Base-by-base conservation (phyloP, 2,113 vertebrate species). In the Neofelis nebulosa region DNA sequence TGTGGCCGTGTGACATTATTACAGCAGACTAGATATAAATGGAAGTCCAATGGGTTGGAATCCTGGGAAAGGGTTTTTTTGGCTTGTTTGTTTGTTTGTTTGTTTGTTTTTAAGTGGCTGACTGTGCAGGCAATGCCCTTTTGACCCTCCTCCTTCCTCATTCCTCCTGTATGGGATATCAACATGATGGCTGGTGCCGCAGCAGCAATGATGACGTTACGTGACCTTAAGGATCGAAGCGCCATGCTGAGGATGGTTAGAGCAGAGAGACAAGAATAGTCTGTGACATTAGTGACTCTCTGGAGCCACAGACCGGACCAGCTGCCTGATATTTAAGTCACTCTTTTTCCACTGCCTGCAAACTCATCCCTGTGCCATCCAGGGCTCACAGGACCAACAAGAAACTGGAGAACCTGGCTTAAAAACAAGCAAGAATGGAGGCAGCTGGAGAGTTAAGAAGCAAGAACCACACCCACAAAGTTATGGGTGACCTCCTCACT, bases 401-500 rank as follows among this genome's bases (percentile, higher is more conserved):
- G 63, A 45, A 31, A 36, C 41, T 55, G 4, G 29, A 86, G 41
- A 61, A 3, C 23, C 65, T 45, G 38, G 3, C 23, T 36, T 45
- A 8, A 45, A n/a, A 38, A 50, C 2, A 8, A 7, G 23, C 18
- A 31, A 74, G 27, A 50, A 65, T 4, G 6, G n/a, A 63, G 33
- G 9, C 25, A 18, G 31, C 45, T 55, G 23, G 36, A 45, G 45
- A 41, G 76, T 74, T 55, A 41, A 63, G 48, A 57, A 74, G 63
- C 12, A 36, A 81, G 89, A 85, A 7, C 36, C 31, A 19, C 1
- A 80, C 3, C 73, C 29, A 31, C 7, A 7, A 9, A 69, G 74
- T 33, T 8, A 16, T 1, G 11, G 6, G 2, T 14, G 69, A 38
- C 38, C 31, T 29, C 15, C 3, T 25, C 52, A 1, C 52, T 4